Percentiles rank a stretch among this genome's conserved stretches.
Evolutionary conservation across 2,888 invertebrate species (phyloP).

Genomic region (Microdon myrmicae): DNA sequence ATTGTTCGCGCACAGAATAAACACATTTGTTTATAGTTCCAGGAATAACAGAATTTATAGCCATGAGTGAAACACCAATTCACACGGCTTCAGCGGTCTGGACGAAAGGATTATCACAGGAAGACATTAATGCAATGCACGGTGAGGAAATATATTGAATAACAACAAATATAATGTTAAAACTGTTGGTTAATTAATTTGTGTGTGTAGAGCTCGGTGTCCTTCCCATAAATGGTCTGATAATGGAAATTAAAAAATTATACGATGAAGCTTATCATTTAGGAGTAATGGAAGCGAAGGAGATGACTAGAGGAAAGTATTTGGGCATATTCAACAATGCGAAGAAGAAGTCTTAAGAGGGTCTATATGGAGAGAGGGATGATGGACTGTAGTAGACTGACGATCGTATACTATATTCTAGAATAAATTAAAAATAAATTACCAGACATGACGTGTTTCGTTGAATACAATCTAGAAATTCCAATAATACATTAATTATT

Average conservation of each 20-base stretch:
- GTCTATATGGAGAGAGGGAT: no score
- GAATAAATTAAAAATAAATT: no score
- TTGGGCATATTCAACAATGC: conserved; percentile 80
- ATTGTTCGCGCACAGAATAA: not conserved
- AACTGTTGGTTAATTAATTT: not conserved
- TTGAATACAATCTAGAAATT: no score
- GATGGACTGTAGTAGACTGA: no score
- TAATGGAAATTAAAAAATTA: conserved; percentile 92
- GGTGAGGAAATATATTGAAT: conserved; percentile 69
- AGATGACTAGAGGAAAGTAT: conserved; percentile 96
- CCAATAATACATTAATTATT: no score
- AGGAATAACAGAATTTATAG: conserved; percentile 86
- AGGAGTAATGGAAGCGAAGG: conserved; percentile 93
- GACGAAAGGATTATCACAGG: conserved; percentile 76
- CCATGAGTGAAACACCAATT: conserved; percentile 72
- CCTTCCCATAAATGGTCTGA: conserved; percentile 82
- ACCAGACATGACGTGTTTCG: no score
- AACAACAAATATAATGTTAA: not conserved
- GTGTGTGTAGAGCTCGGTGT: conserved; percentile 75
- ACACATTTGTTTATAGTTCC: conserved; percentile 74
- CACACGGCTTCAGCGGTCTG: conserved; percentile 71
- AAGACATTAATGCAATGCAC: conserved; percentile 80
- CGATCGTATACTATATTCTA: no score
- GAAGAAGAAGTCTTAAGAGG: conserved; percentile 57
- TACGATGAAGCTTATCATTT: conserved; percentile 95